These are phyloP conservation scores for Biston stratarius DNA, from an alignment of 2,888 invertebrate genomes.

Conservation along the genomic window DNA sequence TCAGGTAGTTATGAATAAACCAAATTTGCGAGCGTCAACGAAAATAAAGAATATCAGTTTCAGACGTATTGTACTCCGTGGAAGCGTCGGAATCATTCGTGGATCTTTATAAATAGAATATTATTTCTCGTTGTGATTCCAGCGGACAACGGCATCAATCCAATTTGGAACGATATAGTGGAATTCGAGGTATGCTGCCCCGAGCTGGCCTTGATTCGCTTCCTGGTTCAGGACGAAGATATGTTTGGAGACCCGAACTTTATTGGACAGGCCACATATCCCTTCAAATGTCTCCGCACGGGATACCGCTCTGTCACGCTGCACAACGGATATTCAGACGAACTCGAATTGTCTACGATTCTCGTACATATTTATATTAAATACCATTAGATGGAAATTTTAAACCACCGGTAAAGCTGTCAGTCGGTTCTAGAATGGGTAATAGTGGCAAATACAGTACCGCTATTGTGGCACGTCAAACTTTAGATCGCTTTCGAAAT, in stretches of 20 bases:
- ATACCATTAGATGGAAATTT: conserved; percentile 28
- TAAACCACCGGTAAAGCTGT: neutral
- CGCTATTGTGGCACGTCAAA: no score
- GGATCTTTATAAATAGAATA: no score
- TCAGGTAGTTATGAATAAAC: no score
- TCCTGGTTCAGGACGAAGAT: conserved; percentile 97
- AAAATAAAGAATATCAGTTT: no score
- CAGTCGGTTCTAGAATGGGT: no score
- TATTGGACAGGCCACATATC: conserved; percentile 98
- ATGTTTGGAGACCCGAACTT: conserved; percentile 99
- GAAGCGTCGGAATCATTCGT: no score
- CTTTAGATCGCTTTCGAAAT: no score
- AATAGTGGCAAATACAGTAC: no score
- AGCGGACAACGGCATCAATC: conserved; percentile 98
- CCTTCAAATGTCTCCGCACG: conserved; percentile 92
- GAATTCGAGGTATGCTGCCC: conserved; percentile 94
- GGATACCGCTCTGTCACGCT: conserved; percentile 97
- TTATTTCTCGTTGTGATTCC: conserved; percentile 48
- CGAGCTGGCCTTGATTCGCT: conserved; percentile 93
- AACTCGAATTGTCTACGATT: conserved; percentile 95
- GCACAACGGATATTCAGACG: conserved; percentile 96
- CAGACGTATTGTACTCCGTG: no score
- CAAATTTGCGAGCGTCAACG: no score
- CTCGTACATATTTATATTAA: conserved; percentile 88
- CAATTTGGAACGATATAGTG: conserved; percentile 95